These are phyloP conservation scores for Eupleurogrammus muticus DNA, from an alignment of 2,797 vertebrate genomes.

Conservation along the genomic window DNA sequence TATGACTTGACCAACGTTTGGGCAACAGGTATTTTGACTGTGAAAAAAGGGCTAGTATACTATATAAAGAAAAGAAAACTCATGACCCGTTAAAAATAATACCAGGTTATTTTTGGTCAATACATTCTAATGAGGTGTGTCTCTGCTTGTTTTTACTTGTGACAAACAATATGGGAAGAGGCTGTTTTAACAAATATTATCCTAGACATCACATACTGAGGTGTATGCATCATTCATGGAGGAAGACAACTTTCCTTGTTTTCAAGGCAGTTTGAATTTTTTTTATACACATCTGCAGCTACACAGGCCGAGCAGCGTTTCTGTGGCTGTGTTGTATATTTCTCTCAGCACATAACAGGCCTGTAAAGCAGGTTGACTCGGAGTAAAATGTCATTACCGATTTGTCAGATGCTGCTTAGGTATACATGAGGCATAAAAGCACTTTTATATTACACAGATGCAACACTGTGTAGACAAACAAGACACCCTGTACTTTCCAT, in stretches of 20 bases:
- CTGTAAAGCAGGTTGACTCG: slow-evolving; percentile 31
- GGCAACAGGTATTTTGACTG: neutral
- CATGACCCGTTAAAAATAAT: neutral
- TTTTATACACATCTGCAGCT: slow-evolving; percentile 37
- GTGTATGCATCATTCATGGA: slow-evolving; percentile 22
- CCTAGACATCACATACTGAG: neutral
- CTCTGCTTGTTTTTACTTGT: too few relatives aligned
- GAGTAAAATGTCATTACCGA: slow-evolving; percentile 19
- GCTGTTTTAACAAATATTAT: too few relatives aligned
- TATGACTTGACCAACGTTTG: neutral
- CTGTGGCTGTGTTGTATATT: neutral
- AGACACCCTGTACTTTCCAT: neutral
- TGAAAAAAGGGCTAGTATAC: neutral
- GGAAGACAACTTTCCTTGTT: slow-evolving; percentile 5
- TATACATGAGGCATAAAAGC: slow-evolving; percentile 3
- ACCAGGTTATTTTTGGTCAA: too few relatives aligned
- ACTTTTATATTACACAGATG: slow-evolving; percentile 5
- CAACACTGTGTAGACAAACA: neutral
- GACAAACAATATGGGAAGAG: too few relatives aligned
- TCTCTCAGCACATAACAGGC: slow-evolving; percentile 21
- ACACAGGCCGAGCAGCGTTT: slow-evolving; percentile 20
- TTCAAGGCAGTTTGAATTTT: slow-evolving; percentile 28
- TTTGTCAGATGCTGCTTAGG: slow-evolving; percentile 24
- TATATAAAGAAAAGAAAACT: neutral
- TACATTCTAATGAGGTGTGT: too few relatives aligned